Percentiles rank a stretch among this genome's conserved stretches.
Conservation (phyloP, 2,113 vertebrate species). For the Gasterosteus aculeatus region DNA sequence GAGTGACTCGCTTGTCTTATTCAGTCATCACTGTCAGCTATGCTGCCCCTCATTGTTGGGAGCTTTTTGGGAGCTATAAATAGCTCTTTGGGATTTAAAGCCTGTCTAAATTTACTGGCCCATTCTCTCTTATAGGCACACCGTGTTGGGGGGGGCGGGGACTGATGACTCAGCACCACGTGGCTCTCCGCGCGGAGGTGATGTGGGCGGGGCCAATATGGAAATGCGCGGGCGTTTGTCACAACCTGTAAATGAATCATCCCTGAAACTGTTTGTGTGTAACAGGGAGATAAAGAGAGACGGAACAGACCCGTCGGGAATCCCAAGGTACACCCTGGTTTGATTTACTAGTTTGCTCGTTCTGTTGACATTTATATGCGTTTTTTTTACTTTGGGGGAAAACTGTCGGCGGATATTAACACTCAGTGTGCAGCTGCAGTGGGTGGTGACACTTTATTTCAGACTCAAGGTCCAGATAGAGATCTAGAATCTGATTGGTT, state of each 20-base stretch:
- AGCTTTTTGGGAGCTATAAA: slow-evolving; percentile 45
- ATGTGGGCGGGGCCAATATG: slow-evolving; percentile 29
- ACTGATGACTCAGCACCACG: slow-evolving; percentile 65
- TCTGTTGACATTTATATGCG: background rate
- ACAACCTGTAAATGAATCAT: background rate
- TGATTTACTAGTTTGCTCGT: slow-evolving; percentile 12
- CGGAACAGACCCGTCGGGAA: background rate
- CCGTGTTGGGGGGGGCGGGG: slow-evolving; percentile 45
- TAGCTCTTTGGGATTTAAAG: slow-evolving; percentile 28
- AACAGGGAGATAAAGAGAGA: background rate
- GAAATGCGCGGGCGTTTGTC: slow-evolving; percentile 16
- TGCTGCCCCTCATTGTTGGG: slow-evolving; percentile 14
- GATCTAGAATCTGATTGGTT: slow-evolving; percentile 15
- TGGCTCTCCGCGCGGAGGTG: slow-evolving; percentile 36
- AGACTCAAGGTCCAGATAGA: too few relatives aligned
- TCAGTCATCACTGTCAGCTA: background rate
- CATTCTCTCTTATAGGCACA: slow-evolving; percentile 38
- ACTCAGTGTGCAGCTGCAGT: background rate
- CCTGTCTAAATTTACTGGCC: slow-evolving; percentile 27
- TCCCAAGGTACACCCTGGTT: background rate
- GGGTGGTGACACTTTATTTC: background rate
- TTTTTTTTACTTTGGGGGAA: background rate
- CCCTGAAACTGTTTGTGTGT: slow-evolving; percentile 12
- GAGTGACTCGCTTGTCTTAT: slow-evolving; percentile 23
- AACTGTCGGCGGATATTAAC: background rate